phyloP scores from a whole-genome alignment of 2,888 invertebrate species.

The Aproaerema taeniolella region DNA sequence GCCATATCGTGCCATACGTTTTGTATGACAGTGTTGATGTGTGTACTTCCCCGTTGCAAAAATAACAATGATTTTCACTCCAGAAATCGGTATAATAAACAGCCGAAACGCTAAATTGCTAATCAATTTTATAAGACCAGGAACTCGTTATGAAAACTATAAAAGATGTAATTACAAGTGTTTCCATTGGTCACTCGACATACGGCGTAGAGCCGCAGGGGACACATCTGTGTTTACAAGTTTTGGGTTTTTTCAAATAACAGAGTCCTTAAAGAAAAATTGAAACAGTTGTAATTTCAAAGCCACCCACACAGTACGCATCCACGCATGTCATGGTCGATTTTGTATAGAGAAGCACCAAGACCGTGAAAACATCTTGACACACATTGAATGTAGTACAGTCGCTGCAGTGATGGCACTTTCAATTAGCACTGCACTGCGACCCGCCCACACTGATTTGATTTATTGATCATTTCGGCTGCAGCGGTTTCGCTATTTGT shows the following conservation, averaged over 20 bases:
- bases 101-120: no score
- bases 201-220: not conserved
- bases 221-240: conserved; percentile 7
- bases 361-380: conserved; percentile 69
- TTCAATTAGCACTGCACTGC: conserved; percentile 67
- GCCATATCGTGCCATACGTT: no score
- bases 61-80: no score
- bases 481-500: conserved; percentile 53
- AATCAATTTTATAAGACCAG: conserved; percentile 3
- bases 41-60: no score
- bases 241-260: no score
- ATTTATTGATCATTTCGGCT: conserved; percentile 53
- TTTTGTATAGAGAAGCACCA: conserved; percentile 43
- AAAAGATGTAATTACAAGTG: conserved; percentile 2
- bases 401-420: conserved; percentile 62
- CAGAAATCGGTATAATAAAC: no score
- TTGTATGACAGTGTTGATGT: no score
- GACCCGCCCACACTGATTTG: conserved; percentile 45
- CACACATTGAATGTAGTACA: conserved; percentile 62
- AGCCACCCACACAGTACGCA: conserved; percentile 34
- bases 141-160: conserved; percentile 4
- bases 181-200: conserved; percentile 6
- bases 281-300: conserved; percentile 28
- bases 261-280: no score
- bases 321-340: conserved; percentile 56